Conservation (phyloP, 2,797 vertebrate genomes). For the Sebastes wilsoni region DNA sequence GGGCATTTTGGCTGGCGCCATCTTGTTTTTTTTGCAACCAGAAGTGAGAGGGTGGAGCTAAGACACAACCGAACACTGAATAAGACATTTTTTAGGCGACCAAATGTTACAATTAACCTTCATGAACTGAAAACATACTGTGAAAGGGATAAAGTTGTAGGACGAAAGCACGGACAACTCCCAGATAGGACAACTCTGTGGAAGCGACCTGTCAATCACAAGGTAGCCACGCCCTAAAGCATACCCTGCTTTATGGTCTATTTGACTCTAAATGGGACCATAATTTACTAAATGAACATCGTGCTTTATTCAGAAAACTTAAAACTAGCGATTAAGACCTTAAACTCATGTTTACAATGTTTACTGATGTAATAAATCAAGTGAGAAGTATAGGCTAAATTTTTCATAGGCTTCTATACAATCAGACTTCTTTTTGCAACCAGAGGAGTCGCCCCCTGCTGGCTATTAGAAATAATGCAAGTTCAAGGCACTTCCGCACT, state of each 20-base stretch:
- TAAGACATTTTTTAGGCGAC: not conserved
- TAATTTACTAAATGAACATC: too few species aligned
- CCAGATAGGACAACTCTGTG: accelerated
- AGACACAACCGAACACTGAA: not conserved
- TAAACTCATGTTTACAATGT: not conserved
- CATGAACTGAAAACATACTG: too few species aligned
- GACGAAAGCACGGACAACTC: too few species aligned
- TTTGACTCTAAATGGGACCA: too few species aligned
- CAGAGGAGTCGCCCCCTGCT: not conserved
- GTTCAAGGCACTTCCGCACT: not conserved
- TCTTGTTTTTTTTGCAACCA: too few species aligned
- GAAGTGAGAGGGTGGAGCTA: too few species aligned
- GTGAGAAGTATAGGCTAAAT: not conserved
- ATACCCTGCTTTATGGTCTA: too few species aligned
- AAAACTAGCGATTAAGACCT: too few species aligned
- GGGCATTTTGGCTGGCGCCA: not conserved
- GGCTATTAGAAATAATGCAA: not conserved
- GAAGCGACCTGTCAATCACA: too few species aligned
- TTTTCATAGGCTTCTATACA: not conserved
- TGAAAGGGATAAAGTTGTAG: too few species aligned
- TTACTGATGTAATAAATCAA: not conserved
- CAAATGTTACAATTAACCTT: too few species aligned
- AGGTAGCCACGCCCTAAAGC: too few species aligned
- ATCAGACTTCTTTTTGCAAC: not conserved
- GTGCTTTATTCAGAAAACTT: accelerated